phyloP scores from a whole-genome alignment of 2,113 vertebrate species.

The Macrotus californicus region DNA sequence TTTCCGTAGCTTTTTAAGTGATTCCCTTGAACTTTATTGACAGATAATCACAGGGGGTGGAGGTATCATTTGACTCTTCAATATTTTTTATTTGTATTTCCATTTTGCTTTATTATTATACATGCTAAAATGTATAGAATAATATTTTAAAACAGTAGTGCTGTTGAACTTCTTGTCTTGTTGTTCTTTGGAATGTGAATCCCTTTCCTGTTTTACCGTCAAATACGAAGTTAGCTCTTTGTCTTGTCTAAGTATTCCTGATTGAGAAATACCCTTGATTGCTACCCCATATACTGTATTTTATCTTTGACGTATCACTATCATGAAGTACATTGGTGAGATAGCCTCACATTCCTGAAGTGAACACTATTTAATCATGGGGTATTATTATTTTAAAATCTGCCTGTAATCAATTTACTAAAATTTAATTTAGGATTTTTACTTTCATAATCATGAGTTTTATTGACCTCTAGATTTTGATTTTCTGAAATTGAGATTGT shows the following conservation, averaged over 20 bases:
- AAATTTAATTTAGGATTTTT: slow-evolving; percentile 22
- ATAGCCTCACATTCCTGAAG: background rate
- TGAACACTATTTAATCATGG: background rate
- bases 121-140: background rate
- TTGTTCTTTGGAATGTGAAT: background rate
- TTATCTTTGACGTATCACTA: background rate
- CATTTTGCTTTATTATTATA: background rate
- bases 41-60: background rate
- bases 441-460: background rate
- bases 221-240: background rate
- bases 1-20: background rate
- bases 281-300: background rate
- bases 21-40: slow-evolving; percentile 10
- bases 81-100: background rate
- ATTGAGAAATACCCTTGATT: background rate
- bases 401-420: background rate
- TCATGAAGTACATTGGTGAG: background rate
- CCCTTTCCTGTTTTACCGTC: background rate
- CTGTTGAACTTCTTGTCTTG: background rate
- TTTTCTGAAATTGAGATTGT: slow-evolving; percentile 3
- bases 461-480: background rate
- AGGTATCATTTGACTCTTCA: background rate
- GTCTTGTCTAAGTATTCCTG: background rate
- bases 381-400: background rate
- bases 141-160: background rate